Evolutionary conservation across 2,113 vertebrate species (phyloP).

Genomic region (Ardeotis arabs): DNA sequence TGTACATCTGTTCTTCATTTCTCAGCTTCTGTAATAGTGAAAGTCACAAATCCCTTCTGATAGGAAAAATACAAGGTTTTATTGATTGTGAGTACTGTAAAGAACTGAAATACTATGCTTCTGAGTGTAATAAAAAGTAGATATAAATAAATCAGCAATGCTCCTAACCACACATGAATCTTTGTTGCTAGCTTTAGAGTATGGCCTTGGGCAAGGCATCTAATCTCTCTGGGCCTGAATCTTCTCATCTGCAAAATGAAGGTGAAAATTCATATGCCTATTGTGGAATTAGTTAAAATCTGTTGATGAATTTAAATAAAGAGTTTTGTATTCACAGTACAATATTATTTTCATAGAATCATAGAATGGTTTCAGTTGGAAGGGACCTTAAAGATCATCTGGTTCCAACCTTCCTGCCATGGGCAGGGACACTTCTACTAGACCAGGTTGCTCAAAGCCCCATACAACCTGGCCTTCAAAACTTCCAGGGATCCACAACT

Average conservation of each 20-base stretch:
- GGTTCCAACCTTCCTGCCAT: too few species aligned
- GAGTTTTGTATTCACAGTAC: neutral
- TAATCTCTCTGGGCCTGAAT: neutral
- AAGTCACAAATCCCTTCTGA: constrained; percentile 54
- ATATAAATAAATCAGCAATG: constrained; percentile 47
- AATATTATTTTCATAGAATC: neutral
- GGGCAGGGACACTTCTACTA: too few species aligned
- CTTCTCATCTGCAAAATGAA: neutral
- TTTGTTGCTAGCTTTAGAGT: neutral
- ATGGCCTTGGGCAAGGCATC: neutral
- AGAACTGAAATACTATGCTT: constrained; percentile 49
- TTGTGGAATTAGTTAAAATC: constrained; percentile 3
- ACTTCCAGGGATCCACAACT: too few species aligned
- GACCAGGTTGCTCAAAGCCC: too few species aligned
- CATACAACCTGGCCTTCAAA: too few species aligned
- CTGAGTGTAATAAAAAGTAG: constrained; percentile 44
- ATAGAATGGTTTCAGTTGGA: too few species aligned
- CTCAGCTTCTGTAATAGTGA: neutral
- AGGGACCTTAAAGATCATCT: too few species aligned
- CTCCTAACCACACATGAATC: neutral
- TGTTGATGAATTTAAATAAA: neutral
- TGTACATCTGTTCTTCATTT: constrained; percentile 14
- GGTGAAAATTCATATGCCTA: neutral
- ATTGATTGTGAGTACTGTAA: constrained; percentile 51
- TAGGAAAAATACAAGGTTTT: constrained; percentile 1